Base-by-base conservation (phyloP, 2,797 vertebrate species). In the Hippocampus kuda region DNA sequence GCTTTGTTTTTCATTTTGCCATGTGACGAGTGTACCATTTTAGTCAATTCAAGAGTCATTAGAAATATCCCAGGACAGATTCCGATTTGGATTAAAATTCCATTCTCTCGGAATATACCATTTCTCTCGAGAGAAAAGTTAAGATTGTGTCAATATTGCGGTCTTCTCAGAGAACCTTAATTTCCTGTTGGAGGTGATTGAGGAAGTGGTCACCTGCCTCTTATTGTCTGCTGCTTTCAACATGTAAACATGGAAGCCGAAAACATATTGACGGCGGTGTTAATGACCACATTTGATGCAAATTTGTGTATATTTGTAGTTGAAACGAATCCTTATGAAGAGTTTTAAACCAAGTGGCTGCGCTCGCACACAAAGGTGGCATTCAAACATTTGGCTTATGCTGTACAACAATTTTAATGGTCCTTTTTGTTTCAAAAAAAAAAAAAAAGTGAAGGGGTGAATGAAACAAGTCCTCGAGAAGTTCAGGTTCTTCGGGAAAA, bases 111-210 rank as follows among this genome's bases (percentile, higher is more conserved):
- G 70, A 78, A 51, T 64, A 67, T 34, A 72, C 60, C 63, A 66
- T 77, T 80, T 75, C 71, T 77, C 65, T 75, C 56, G 62, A 72
- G 59, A 72, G 75, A 82, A 83, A 84, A 84, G 79, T 85, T 85
- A 73, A 79, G 80, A 87, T 88, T 83, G 79, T 72, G 71, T 68
- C 42, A 71, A 86, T 86, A 84, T 66, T 74, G 49, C 79, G 73
- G 80, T 81, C 85, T 81, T 87, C 73, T 76, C 70, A 74, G 72
- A 79, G 78, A 79, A 75, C 77, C 86, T 88, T 89, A 80, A 89
- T 90, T 89, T 91, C 88, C 90, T 88, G 89, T 87, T 87, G 79
- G 83, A 87, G 87, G 79, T 85, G 85, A 90, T 89, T 87, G 84
- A 90, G 91, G 89, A 90, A 90, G 86, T 89, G 77, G 75, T 85